Base-by-base conservation (phyloP, 2,888 invertebrate species). In the Xylophagus ater region DNA sequence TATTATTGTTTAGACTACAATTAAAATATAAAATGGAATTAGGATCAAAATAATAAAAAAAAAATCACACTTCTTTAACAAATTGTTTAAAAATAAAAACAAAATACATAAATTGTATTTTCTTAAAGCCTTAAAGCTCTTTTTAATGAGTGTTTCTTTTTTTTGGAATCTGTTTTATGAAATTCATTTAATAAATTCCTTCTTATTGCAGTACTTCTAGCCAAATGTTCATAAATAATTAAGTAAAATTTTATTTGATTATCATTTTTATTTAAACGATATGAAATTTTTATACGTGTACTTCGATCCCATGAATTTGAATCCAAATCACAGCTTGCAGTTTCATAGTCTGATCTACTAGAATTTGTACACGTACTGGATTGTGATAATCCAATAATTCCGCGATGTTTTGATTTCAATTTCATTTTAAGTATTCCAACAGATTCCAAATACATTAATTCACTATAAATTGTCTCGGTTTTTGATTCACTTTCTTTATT, bases 161-260 rank as follows among this genome's bases (percentile, higher is more conserved):
- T 38, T 9, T 26, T 23, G 20, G 30, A 34, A 12, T 12, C 5
- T 4, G 24, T 38, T 17, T 34, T 37, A 29, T 51, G 40, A 41
- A 58, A 56, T 45, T 55, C 53, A n/a, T 42, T 36, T 44, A 57
- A 50, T 7, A 57, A 47, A 49, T 56, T 56, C 24, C 55, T 50
- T 25, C 50, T 51, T n/a, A 48, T 30, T 34, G 32, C 10, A 21
- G 34, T 33, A 31, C 18, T 44, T 24, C 25, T 33, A 23, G 32
- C 47, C n/a, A 52, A 19, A 37, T 54, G 49, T 37, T 54, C 55
- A 45, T 58, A 58, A 28, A 56, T 53, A 10, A 58, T 50, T 36
- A 58, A 45, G 7, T 54, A 55, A 36, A 55, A 55, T 49, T 56
- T 53, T 34, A 56, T 42, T 39, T 53, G 49, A 39, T 55, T 52